Percentiles rank a stretch among this genome's conserved stretches.
phyloP scores from a whole-genome alignment of 2,797 vertebrate species.

The Melanotaenia maccullochi region DNA sequence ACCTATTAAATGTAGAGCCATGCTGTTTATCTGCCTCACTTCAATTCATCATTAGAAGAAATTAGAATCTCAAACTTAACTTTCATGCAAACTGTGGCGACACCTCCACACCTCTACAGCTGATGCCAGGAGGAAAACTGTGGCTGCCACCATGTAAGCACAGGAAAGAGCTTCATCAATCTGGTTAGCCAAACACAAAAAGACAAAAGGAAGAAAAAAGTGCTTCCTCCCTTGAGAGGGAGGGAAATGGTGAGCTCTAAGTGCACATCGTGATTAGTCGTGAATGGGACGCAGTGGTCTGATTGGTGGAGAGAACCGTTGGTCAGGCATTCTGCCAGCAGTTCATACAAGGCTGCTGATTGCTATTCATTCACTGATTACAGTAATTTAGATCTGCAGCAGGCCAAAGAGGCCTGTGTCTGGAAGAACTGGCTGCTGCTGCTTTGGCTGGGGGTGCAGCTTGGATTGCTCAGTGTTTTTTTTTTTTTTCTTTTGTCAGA shows the following conservation, averaged over 20 bases:
- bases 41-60: constrained; percentile 25
- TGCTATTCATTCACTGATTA: constrained; percentile 84
- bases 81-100: constrained; percentile 25
- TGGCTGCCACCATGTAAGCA: constrained; percentile 27
- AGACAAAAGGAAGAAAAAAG: constrained; percentile 55
- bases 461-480: constrained; percentile 1
- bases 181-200: constrained; percentile 54
- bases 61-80: constrained; percentile 16
- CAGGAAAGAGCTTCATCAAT: constrained; percentile 57
- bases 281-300: constrained; percentile 64
- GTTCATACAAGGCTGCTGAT: constrained; percentile 80
- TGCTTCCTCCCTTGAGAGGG: constrained; percentile 67
- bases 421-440: constrained; percentile 53
- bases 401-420: constrained; percentile 60
- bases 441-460: constrained; percentile 12
- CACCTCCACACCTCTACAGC: constrained; percentile 11
- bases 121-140: constrained; percentile 35
- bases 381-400: constrained; percentile 78
- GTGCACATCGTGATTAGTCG: constrained; percentile 65
- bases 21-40: constrained; percentile 40
- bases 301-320: constrained; percentile 71
- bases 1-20: constrained; percentile 5
- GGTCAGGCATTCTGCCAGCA: constrained; percentile 68
- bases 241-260: constrained; percentile 60
- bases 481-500: constrained; percentile 14